phyloP scores from a whole-genome alignment of 2,888 invertebrate species.

The Anorthoa munda region DNA sequence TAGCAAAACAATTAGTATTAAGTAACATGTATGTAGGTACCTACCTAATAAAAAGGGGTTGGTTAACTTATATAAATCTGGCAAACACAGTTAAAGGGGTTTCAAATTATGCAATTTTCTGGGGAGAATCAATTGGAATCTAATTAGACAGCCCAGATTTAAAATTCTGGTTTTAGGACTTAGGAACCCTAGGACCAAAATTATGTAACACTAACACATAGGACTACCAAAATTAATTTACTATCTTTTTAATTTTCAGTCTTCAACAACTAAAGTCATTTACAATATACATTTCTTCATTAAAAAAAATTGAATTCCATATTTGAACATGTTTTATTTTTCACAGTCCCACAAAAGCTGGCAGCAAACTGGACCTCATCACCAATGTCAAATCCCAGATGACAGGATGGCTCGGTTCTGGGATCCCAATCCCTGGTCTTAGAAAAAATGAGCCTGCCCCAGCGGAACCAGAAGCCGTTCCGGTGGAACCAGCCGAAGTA shows the following conservation, averaged over 20 bases:
- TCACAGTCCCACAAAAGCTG: slow-evolving; percentile 93
- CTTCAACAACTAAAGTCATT: background rate
- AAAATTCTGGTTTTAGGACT: background rate
- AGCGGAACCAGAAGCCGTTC: slow-evolving; percentile 85
- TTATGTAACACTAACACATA: background rate
- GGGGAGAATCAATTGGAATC: no score
- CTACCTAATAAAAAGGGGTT: background rate
- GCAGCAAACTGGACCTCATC: slow-evolving; percentile 95
- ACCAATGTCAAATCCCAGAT: slow-evolving; percentile 96
- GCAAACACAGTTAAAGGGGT: background rate
- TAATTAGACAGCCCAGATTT: background rate
- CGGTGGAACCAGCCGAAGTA: slow-evolving; percentile 84
- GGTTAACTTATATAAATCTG: no score
- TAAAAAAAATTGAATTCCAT: background rate
- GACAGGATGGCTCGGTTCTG: slow-evolving; percentile 96
- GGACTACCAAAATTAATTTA: background rate
- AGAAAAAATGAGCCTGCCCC: slow-evolving; percentile 92
- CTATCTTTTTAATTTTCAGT: background rate
- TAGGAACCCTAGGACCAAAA: background rate
- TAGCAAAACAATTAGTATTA: no score
- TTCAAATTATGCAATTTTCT: background rate
- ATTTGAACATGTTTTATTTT: slow-evolving; percentile 55
- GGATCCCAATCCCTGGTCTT: slow-evolving; percentile 94
- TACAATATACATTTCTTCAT: background rate
- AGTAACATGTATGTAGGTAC: no score